phyloP scores from a whole-genome alignment of 2,888 invertebrate genomes.

The Quadroppia sp. region DNA sequence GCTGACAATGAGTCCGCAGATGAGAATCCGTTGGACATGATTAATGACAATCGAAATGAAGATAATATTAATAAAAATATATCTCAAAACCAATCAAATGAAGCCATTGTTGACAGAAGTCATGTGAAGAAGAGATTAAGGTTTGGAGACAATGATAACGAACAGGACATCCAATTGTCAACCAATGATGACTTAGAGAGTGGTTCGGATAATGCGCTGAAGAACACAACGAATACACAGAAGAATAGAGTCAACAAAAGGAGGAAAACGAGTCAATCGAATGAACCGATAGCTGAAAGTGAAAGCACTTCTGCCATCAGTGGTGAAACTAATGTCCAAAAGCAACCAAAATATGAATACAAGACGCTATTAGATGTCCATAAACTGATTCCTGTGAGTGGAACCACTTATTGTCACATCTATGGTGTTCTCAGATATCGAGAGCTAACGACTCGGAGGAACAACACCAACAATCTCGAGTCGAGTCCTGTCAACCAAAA shows the following conservation, averaged over 20 bases:
- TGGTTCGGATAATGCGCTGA: background rate
- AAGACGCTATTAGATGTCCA: slow-evolving; percentile 22
- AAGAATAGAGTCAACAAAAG: background rate
- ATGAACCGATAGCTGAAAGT: too few species aligned
- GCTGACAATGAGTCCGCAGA: slow-evolving; percentile 7
- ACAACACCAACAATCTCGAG: too few species aligned
- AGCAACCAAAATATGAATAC: slow-evolving; percentile 8
- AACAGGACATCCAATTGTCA: too few species aligned
- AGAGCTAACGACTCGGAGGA: too few species aligned
- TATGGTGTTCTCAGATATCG: background rate
- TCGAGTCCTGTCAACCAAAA: too few species aligned
- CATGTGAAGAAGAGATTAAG: background rate
- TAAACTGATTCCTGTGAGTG: slow-evolving; percentile 19
- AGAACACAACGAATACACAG: background rate
- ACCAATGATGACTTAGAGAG: background rate
- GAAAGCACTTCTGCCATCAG: background rate
- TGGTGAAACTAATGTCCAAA: background rate
- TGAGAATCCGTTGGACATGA: background rate
- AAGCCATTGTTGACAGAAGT: background rate
- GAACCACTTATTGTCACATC: slow-evolving; percentile 11
- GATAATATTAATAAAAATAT: background rate
- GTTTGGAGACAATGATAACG: background rate
- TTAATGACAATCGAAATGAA: background rate
- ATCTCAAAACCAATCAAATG: background rate
- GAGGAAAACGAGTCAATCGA: too few species aligned